Percentiles rank a stretch among this genome's conserved stretches.
Conservation (phyloP, 1,140 invertebrate genomes). For the Drosophila baimaii region DNA sequence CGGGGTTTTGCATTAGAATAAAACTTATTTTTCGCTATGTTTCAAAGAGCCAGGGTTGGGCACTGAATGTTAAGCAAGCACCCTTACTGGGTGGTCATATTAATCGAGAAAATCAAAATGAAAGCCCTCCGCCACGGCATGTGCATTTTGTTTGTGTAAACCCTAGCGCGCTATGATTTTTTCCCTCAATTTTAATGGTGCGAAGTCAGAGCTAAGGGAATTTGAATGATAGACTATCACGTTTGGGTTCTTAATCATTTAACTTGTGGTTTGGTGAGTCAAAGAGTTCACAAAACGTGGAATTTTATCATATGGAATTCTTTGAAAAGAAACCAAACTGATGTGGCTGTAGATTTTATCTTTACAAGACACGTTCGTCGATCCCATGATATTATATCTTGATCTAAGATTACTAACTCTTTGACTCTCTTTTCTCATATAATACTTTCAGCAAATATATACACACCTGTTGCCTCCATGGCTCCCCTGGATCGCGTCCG, state of each 20-base stretch:
- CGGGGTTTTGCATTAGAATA: no score
- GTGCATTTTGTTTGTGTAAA: no score
- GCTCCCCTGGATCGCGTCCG: constrained; percentile 96
- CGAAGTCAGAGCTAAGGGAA: neutral
- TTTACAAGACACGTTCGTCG: constrained; percentile 20
- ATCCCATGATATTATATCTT: neutral
- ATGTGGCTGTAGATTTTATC: no score
- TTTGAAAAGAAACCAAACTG: neutral
- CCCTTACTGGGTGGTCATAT: no score
- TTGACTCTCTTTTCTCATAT: no score
- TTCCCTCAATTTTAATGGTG: no score
- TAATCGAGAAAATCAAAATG: no score
- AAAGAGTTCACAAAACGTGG: constrained; percentile 8
- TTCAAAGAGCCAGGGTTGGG: no score
- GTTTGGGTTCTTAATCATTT: constrained; percentile 8
- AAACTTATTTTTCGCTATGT: no score
- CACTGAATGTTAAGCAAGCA: no score
- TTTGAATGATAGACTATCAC: neutral
- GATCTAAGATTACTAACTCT: neutral
- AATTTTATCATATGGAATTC: constrained; percentile 7
- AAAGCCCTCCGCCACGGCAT: no score
- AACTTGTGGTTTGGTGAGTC: neutral
- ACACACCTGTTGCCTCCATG: constrained; percentile 92
- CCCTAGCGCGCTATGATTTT: no score
- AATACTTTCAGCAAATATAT: neutral